A percentile compares a stretch with the other conserved stretches of the same genome.
These are phyloP conservation scores for Embidobia sp. DNA, from an alignment of 2,888 invertebrate genomes.

Conservation along the genomic window DNA sequence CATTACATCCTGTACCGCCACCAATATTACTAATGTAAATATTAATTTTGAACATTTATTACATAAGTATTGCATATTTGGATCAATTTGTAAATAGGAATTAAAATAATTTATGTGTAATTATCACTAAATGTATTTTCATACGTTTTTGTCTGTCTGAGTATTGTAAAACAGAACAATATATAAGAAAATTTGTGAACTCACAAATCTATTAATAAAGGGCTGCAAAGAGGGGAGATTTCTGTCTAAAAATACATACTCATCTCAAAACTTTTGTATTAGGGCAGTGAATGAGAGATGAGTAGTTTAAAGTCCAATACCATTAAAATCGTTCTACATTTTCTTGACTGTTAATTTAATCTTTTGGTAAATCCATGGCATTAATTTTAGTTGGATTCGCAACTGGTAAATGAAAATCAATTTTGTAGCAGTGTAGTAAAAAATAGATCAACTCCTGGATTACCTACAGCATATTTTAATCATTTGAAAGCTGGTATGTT, in stretches of 20 bases:
- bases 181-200: slow-evolving; percentile 42
- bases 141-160: not conserved
- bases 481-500: slow-evolving; percentile 72
- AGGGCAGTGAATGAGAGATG: slow-evolving; percentile 46
- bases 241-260: slow-evolving; percentile 78
- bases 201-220: slow-evolving; percentile 69
- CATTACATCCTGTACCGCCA: no score
- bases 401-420: slow-evolving; percentile 67
- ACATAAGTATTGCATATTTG: no score
- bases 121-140: not conserved
- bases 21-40: no score
- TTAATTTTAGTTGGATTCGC: slow-evolving; percentile 74
- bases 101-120: not conserved
- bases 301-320: slow-evolving; percentile 19
- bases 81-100: no score
- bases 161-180: slow-evolving; percentile 4
- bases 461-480: slow-evolving; percentile 73
- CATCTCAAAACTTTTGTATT: slow-evolving; percentile 55
- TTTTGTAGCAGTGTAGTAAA: slow-evolving; percentile 69
- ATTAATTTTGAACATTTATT: no score
- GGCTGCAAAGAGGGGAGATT: slow-evolving; percentile 73
- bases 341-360: not conserved
- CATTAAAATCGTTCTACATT: slow-evolving; percentile 1
- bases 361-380: slow-evolving; percentile 52
- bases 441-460: slow-evolving; percentile 72